Percentiles rank a stretch among this genome's conserved stretches.
These are phyloP conservation scores for Sinocyclocheilus anophthalmus DNA, from an alignment of 2,113 vertebrate genomes.

Conservation along the genomic window DNA sequence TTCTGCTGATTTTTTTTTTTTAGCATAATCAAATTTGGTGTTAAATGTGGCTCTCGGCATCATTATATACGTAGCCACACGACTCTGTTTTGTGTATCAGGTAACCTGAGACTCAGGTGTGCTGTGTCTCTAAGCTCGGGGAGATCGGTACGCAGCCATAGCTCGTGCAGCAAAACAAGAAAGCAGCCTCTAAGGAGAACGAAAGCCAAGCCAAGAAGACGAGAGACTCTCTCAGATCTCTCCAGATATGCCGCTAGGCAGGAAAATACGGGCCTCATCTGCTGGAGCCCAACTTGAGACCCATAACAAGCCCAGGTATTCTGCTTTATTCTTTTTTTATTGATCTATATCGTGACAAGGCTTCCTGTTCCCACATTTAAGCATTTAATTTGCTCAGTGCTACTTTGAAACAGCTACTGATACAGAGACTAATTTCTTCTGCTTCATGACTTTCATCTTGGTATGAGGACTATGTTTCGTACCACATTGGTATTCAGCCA, in stretches of 20 bases:
- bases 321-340: constrained; percentile 20
- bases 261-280: constrained; percentile 69
- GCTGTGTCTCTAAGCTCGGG: constrained; percentile 29
- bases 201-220: background rate
- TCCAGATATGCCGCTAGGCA: constrained; percentile 61
- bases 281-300: constrained; percentile 77
- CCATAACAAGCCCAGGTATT: constrained; percentile 72
- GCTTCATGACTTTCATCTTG: constrained; percentile 30
- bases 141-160: constrained; percentile 29
- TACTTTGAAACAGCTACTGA: background rate
- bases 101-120: constrained; percentile 61
- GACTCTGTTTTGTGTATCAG: constrained; percentile 62
- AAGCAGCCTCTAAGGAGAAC: constrained; percentile 3
- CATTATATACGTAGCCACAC: constrained; percentile 31
- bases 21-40: background rate
- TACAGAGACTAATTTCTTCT: constrained; percentile 21
- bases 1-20: background rate
- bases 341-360: background rate
- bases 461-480: background rate
- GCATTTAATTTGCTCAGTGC: constrained; percentile 8
- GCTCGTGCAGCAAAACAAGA: constrained; percentile 41
- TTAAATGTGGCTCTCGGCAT: background rate
- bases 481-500: constrained; percentile 18
- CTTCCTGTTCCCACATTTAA: background rate
- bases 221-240: constrained; percentile 6